Evolutionary conservation across 2,113 vertebrate genomes (phyloP).

Genomic region (Pseudorhombus dupliciocellatus): DNA sequence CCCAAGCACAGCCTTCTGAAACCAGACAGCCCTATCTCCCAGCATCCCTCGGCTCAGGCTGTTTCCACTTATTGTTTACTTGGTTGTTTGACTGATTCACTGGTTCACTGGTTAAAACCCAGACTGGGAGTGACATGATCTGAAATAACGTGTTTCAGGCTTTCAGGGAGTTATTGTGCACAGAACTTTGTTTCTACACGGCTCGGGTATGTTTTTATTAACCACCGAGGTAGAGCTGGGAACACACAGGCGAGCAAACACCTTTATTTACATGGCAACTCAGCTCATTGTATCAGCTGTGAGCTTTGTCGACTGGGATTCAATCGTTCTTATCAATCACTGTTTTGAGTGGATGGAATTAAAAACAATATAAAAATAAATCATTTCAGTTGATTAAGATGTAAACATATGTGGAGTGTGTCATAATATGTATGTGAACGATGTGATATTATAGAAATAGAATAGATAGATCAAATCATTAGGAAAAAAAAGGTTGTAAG

Average conservation of each 20-base stretch:
- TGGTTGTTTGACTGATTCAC: constrained; percentile 44
- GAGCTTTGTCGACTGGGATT: background rate
- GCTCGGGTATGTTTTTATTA: constrained; percentile 13
- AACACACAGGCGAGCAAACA: background rate
- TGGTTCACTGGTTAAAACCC: constrained; percentile 29
- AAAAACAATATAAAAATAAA: no score
- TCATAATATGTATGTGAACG: no score
- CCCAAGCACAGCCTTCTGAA: constrained; percentile 50
- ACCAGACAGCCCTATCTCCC: constrained; percentile 51
- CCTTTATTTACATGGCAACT: no score
- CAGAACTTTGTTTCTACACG: constrained; percentile 1
- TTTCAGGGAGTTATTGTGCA: constrained; percentile 26
- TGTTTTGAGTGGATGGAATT: background rate
- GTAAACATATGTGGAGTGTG: no score
- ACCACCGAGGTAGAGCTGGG: background rate
- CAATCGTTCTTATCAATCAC: background rate
- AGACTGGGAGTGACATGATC: constrained; percentile 26
- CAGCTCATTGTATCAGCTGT: no score
- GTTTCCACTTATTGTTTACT: constrained; percentile 62
- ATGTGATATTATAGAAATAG: no score
- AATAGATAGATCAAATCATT: no score
- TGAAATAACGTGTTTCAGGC: constrained; percentile 29
- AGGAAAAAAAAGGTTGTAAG: no score
- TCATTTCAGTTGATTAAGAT: no score
- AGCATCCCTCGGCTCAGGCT: constrained; percentile 24